These are phyloP conservation scores for Ridgeia piscesae DNA, from an alignment of 1,140 invertebrate genomes.

Conservation along the genomic window DNA sequence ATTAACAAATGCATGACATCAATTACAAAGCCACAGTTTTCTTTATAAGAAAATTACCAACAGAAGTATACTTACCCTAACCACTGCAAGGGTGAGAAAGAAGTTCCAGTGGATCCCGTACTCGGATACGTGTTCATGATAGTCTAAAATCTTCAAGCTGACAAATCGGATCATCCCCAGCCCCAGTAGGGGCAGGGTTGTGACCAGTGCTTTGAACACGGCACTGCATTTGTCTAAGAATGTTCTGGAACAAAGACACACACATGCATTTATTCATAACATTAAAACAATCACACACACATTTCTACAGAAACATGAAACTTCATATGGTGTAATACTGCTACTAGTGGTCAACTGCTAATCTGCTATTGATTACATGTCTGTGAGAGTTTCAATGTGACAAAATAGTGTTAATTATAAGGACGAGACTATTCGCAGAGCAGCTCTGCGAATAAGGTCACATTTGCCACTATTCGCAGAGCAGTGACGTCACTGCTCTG, in stretches of 20 bases:
- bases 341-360: too few relatives aligned
- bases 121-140: constrained; percentile 84
- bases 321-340: too few relatives aligned
- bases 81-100: constrained; percentile 84
- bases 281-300: too few relatives aligned
- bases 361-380: too few relatives aligned
- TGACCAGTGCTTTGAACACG: not conserved
- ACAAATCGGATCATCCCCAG: constrained; percentile 71
- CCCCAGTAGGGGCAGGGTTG: constrained; percentile 47
- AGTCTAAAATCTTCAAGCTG: constrained; percentile 64
- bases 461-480: too few relatives aligned
- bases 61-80: constrained; percentile 64
- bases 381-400: too few relatives aligned
- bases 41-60: not conserved
- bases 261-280: not conserved
- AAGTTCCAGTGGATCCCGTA: constrained; percentile 98
- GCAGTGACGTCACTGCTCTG: too few relatives aligned
- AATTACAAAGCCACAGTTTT: not conserved
- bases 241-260: not conserved
- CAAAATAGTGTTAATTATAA: too few relatives aligned
- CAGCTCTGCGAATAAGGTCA: too few relatives aligned
- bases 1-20: not conserved
- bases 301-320: too few relatives aligned
- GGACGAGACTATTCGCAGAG: too few relatives aligned
- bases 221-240: constrained; percentile 9